Conservation (phyloP, 2,113 vertebrate species). For the Sebastes schlegelii region DNA sequence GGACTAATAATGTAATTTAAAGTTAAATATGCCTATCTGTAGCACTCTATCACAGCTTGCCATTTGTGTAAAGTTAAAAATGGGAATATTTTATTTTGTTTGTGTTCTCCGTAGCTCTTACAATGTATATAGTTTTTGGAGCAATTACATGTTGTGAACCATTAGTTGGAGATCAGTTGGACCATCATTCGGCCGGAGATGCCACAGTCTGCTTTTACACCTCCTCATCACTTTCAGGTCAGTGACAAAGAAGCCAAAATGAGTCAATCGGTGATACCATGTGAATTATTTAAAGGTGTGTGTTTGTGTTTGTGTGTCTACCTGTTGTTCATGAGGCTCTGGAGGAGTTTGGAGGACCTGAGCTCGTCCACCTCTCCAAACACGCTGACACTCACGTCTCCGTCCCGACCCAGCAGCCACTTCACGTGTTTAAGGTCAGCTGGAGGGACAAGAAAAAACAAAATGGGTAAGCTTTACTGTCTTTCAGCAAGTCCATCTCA, state of each 20-base stretch:
- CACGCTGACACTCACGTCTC: slow-evolving; percentile 81
- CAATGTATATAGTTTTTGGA: no score
- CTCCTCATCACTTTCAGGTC: neutral
- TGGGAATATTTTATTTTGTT: no score
- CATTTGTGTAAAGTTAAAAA: no score
- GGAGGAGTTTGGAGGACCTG: slow-evolving; percentile 76
- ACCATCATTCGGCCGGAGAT: no score
- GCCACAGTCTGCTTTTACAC: neutral
- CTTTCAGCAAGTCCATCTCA: neutral
- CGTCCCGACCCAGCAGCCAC: slow-evolving; percentile 84
- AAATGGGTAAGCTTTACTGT: neutral
- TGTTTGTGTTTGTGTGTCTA: slow-evolving; percentile 20
- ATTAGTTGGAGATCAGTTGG: no score
- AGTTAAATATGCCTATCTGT: no score
- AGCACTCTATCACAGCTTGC: no score
- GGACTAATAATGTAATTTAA: no score
- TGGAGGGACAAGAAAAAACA: slow-evolving; percentile 23
- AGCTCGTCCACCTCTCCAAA: slow-evolving; percentile 81
- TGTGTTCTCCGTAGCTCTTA: no score
- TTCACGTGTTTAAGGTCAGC: slow-evolving; percentile 80
- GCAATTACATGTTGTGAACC: no score
- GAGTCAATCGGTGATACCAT: no score
- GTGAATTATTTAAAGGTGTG: neutral
- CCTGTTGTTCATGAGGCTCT: slow-evolving; percentile 71
- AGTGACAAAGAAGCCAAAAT: neutral